Percentiles rank a stretch among this genome's conserved stretches.
These are phyloP conservation scores for Lota lota DNA, from an alignment of 2,113 vertebrate genomes.

Conservation along the genomic window DNA sequence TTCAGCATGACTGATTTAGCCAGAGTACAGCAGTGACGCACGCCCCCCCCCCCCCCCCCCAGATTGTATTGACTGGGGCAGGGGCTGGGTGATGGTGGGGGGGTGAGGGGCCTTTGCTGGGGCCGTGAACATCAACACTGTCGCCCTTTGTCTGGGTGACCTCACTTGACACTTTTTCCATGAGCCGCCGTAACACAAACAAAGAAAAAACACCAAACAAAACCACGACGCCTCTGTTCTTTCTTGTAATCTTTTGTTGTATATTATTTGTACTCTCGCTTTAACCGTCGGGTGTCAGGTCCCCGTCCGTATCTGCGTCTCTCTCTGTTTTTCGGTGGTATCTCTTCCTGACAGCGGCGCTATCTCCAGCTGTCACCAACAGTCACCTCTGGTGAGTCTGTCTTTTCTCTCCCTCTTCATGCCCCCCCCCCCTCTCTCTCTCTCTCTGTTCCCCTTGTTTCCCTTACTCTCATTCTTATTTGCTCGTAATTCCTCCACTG, in stretches of 20 bases:
- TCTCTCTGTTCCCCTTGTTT: not conserved
- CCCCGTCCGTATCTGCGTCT: not conserved
- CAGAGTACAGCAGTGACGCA: slow-evolving; percentile 73
- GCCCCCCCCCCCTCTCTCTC: not conserved
- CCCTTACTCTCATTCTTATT: not conserved
- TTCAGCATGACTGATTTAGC: too few species aligned
- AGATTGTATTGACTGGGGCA: slow-evolving; percentile 50
- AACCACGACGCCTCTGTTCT: not conserved
- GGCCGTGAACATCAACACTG: slow-evolving; percentile 67
- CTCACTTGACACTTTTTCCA: slow-evolving; percentile 52
- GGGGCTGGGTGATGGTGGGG: slow-evolving; percentile 2
- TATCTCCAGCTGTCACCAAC: not conserved
- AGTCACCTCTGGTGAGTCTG: slow-evolving; percentile 11
- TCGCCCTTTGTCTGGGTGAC: slow-evolving; percentile 57
- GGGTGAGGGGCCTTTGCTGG: slow-evolving; percentile 46
- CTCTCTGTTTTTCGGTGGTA: slow-evolving; percentile 2
- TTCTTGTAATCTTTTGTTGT: not conserved
- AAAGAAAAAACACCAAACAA: too few species aligned
- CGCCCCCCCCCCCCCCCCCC: slow-evolving; percentile 40
- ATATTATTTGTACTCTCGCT: too few species aligned
- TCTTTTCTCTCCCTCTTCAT: not conserved
- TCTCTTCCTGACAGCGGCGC: slow-evolving; percentile 3
- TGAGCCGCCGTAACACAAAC: not conserved
- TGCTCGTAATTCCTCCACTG: slow-evolving; percentile 19
- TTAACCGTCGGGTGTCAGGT: too few species aligned